These are phyloP conservation scores for Pluvialis apricaria DNA, from an alignment of 2,113 vertebrate genomes.

Conservation along the genomic window DNA sequence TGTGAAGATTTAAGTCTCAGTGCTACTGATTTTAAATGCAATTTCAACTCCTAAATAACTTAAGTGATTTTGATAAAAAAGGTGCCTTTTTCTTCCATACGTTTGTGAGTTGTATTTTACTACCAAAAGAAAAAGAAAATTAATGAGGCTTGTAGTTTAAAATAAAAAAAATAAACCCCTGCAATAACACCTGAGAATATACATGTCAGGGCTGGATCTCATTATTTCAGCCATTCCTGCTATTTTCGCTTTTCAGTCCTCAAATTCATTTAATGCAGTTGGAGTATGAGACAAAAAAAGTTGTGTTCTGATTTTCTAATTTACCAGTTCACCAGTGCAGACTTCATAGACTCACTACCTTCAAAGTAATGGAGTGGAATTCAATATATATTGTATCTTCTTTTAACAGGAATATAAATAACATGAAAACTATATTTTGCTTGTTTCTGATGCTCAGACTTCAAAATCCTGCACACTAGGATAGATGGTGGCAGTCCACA, in stretches of 20 bases:
- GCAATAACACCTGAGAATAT: neutral
- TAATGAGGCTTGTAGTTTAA: neutral
- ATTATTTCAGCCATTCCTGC: slow-evolving; percentile 37
- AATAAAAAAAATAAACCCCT: neutral
- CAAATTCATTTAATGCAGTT: slow-evolving; percentile 30
- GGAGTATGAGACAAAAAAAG: slow-evolving; percentile 29
- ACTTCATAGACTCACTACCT: slow-evolving; percentile 44
- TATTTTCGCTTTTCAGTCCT: neutral
- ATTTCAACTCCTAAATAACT: neutral
- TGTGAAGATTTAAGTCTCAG: neutral
- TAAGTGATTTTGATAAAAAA: neutral
- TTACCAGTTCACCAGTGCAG: slow-evolving; percentile 71
- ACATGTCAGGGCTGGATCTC: neutral
- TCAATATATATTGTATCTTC: slow-evolving; percentile 16
- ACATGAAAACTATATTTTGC: neutral
- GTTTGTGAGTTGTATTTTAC: neutral
- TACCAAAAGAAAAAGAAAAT: neutral
- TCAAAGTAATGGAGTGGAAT: slow-evolving; percentile 54
- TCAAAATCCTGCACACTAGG: neutral
- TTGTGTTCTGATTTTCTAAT: slow-evolving; percentile 66
- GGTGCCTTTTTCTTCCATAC: neutral
- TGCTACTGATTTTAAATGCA: neutral
- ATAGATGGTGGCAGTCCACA: neutral
- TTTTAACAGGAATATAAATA: slow-evolving; percentile 17
- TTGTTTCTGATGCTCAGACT: neutral